Percentiles rank a stretch among this genome's conserved stretches.
Conservation (phyloP, 2,888 invertebrate species). For the Plebejus melissa region DNA sequence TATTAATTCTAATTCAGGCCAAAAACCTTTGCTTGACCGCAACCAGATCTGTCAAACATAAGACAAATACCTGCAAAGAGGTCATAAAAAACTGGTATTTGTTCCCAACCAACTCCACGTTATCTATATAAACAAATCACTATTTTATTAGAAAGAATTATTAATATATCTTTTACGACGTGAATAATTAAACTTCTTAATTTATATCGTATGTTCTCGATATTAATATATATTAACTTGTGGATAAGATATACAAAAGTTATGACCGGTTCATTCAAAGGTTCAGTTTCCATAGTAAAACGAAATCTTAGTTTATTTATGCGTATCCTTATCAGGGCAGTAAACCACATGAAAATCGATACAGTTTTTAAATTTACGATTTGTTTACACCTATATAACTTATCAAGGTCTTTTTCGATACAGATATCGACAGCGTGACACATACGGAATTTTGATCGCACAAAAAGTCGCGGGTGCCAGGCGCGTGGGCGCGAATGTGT, state of each 20-base stretch:
- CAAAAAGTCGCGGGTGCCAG: conserved; percentile 25
- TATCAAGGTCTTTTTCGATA: conserved; percentile 6
- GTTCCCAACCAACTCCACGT: conserved; percentile 7
- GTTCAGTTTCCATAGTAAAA: background rate
- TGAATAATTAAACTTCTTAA: conserved; percentile 10
- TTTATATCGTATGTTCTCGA: conserved; percentile 10
- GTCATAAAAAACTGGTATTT: conserved; percentile 16
- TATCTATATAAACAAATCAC: conserved; percentile 20
- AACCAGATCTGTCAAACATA: background rate
- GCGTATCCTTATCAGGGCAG: background rate
- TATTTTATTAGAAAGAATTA: conserved; percentile 17
- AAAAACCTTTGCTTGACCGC: background rate
- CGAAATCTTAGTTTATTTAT: background rate
- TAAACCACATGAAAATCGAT: background rate
- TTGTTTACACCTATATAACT: conserved; percentile 8
- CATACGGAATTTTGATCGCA: conserved; percentile 23
- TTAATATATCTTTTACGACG: background rate
- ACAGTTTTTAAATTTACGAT: background rate
- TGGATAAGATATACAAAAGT: background rate
- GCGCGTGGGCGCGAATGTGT: conserved; percentile 27
- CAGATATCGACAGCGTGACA: conserved; percentile 4
- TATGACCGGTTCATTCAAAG: background rate
- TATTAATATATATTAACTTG: conserved; percentile 4
- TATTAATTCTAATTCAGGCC: background rate
- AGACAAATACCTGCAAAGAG: background rate